These are phyloP conservation scores for Drosophila chauvacae DNA, from an alignment of 1,140 invertebrate species.

Conservation along the genomic window DNA sequence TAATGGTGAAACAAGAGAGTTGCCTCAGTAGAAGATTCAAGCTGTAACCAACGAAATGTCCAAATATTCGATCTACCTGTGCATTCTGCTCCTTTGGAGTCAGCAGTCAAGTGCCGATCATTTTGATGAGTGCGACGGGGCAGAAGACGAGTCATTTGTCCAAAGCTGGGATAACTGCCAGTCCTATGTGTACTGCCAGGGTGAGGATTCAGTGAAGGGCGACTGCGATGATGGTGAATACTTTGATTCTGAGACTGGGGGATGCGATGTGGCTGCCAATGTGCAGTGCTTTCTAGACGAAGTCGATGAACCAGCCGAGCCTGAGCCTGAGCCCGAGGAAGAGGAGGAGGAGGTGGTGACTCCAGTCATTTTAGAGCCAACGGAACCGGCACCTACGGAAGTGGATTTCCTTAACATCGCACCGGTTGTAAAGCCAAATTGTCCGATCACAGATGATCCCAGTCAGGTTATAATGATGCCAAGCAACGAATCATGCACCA, in stretches of 20 bases:
- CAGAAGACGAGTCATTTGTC: constrained; percentile 56
- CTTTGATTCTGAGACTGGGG: constrained; percentile 61
- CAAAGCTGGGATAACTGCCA: constrained; percentile 68
- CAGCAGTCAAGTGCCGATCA: constrained; percentile 28
- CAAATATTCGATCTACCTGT: constrained; percentile 39
- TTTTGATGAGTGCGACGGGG: constrained; percentile 64
- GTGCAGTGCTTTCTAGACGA: constrained; percentile 74
- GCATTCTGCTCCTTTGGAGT: constrained; percentile 27
- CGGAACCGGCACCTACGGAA: constrained; percentile 22
- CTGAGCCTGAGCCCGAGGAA: constrained; percentile 31
- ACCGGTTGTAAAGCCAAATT: constrained; percentile 64
- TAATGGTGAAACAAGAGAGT: constrained; percentile 7
- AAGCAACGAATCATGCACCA: constrained; percentile 65
- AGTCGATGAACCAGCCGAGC: constrained; percentile 49
- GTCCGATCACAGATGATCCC: constrained; percentile 72
- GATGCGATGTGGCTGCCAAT: constrained; percentile 63
- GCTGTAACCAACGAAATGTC: constrained; percentile 44
- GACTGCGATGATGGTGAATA: constrained; percentile 70
- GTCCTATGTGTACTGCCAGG: constrained; percentile 73
- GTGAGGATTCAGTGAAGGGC: constrained; percentile 64
- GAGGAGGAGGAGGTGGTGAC: constrained; percentile 41
- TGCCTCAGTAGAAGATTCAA: constrained; percentile 54
- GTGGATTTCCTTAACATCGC: constrained; percentile 58
- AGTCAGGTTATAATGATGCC: constrained; percentile 71
- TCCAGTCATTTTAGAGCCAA: constrained; percentile 9